Evolutionary conservation across 2,797 vertebrate genomes (phyloP), one percentile per base, ranked within the genome.

Genomic region (Chloroceryle inda): DNA sequence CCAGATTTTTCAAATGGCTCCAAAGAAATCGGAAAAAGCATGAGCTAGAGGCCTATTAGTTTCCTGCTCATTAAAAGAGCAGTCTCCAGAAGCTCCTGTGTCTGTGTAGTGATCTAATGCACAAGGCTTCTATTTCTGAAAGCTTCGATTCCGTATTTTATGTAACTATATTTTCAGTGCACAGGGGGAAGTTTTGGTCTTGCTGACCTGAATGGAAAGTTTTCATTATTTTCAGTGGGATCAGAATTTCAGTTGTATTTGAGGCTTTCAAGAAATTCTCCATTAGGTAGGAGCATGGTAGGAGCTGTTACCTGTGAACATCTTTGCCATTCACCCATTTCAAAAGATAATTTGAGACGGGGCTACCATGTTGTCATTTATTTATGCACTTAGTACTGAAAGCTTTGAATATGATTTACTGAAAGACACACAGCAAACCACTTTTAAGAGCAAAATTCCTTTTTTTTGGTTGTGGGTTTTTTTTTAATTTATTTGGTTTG

Each of bases 391-490:
- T 84, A 45, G 21, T 29, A 52, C 20, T 1, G 0, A 49, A 72
- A 84, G 21, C 26, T 68, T 71, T 71, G 66, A 45, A 71, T 5
- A 20, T 1, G 2, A 17, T 23, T 77, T 76, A 80, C 16, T 59
- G 47, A 67, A 88, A 81, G 22, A 16, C n/a, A 62, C 31, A 62
- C 29, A 55, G 26, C 4, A 76, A 45, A 44, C 2, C 13, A 66
- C 40, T 3, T 16, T 14, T 16, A 85, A 45, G 50, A 50, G 14
- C 19, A 44, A 38, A 69, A 77, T 58, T 55, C 29, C 33, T 7
- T 0, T 6, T 40, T 1, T 31, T 15, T 31, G 6, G 4, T 50
- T 50, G 9, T 16, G 49, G 26, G 6, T 10, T 50, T 49, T 10
- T 50, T 49, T 40, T 38, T 38, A 38, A 38, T 40, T 40, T 38